These are phyloP conservation scores for Anoncus sp. DNA, from an alignment of 2,888 invertebrate species.

Conservation along the genomic window DNA sequence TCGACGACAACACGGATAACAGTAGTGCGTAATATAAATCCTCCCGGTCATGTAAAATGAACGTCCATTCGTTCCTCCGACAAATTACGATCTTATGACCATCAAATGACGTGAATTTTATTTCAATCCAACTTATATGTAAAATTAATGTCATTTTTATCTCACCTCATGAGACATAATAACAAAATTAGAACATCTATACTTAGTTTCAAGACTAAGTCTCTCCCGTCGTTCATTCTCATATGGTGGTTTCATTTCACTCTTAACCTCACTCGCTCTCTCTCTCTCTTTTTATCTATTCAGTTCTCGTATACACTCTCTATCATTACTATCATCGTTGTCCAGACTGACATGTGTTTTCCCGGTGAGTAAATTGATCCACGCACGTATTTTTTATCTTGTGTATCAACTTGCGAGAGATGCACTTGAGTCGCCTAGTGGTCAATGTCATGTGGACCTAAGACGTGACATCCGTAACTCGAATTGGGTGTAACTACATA, in stretches of 20 bases:
- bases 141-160: no score
- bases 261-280: conserved; percentile 7
- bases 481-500: conserved; percentile 8
- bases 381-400: conserved; percentile 35
- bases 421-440: conserved; percentile 12
- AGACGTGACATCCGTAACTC: conserved; percentile 10
- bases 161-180: no score
- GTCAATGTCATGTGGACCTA: conserved; percentile 7
- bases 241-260: conserved; percentile 18
- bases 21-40: conserved; percentile 40
- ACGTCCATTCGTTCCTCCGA: no score
- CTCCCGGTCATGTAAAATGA: conserved; percentile 42
- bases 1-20: conserved; percentile 3
- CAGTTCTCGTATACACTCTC: conserved; percentile 7
- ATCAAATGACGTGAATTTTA: no score
- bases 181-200: no score
- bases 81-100: no score
- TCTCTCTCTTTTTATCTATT: conserved; percentile 10
- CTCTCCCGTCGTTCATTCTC: neutral
- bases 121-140: no score
- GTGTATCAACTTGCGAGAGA: conserved; percentile 2
- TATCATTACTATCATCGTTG: neutral
- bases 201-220: no score
- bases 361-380: neutral
- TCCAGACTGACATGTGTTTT: conserved; percentile 6